phyloP scores from a whole-genome alignment of 2,113 vertebrate genomes.

The Steatornis caripensis region DNA sequence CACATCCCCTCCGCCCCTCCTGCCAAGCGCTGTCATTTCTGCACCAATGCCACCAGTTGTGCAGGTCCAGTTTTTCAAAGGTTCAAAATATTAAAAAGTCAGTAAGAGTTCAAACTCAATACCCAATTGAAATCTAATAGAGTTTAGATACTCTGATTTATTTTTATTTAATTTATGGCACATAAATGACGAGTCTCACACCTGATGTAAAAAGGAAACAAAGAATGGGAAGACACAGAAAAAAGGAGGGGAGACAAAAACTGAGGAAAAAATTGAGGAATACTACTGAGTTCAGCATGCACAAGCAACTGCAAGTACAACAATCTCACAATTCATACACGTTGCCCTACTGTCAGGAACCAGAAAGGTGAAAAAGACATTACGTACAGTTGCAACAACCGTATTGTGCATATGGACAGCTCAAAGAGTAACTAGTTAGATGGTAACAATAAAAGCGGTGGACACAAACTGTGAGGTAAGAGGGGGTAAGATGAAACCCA shows the following conservation, averaged over 20 bases:
- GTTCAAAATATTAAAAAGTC: neutral
- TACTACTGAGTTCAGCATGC: neutral
- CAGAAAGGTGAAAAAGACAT: neutral
- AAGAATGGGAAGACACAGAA: neutral
- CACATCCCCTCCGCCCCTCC: neutral
- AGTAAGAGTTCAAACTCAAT: neutral
- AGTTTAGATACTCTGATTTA: neutral
- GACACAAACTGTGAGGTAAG: neutral
- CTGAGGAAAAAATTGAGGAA: neutral
- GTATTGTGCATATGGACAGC: neutral
- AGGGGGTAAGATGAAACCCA: neutral
- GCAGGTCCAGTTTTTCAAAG: neutral
- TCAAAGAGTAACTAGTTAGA: neutral
- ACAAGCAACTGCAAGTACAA: neutral
- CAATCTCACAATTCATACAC: neutral
- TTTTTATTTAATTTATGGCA: neutral
- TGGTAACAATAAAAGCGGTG: neutral
- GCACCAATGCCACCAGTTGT: neutral
- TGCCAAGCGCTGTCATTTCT: neutral
- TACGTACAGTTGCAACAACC: neutral
- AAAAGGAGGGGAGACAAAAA: neutral
- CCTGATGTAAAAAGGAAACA: neutral
- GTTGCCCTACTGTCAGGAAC: neutral
- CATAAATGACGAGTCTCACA: neutral
- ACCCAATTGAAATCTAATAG: neutral